Evolutionary conservation across 2,797 vertebrate genomes (phyloP).

Genomic region (Triplophysa yarkandensis): DNA sequence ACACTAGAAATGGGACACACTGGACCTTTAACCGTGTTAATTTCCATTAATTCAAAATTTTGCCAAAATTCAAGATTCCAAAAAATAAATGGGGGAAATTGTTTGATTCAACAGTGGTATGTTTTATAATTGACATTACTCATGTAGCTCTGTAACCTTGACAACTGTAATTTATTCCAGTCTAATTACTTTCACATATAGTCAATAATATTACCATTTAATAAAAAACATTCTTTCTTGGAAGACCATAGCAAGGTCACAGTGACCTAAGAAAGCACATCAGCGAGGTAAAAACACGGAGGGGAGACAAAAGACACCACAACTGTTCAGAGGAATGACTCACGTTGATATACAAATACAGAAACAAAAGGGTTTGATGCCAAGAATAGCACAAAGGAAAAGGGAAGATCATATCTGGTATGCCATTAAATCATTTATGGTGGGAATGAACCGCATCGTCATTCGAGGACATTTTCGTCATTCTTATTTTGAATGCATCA

Average conservation of each 20-base stretch:
- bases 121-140: too few species aligned
- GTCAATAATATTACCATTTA: neutral
- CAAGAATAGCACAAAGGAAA: conserved; percentile 22
- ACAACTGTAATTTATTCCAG: too few species aligned
- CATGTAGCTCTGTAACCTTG: too few species aligned
- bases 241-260: conserved; percentile 47
- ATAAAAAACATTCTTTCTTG: conserved; percentile 9
- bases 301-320: conserved; percentile 3
- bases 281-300: neutral
- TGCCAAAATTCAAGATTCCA: too few species aligned
- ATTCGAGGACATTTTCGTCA: conserved; percentile 31
- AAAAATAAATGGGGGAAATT: too few species aligned
- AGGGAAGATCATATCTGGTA: conserved; percentile 16
- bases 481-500: neutral
- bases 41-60: too few species aligned
- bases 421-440: conserved; percentile 1
- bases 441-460: conserved; percentile 2
- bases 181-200: neutral
- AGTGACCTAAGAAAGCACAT: conserved; percentile 38
- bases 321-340: conserved; percentile 4
- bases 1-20: too few species aligned
- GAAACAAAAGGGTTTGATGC: neutral
- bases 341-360: neutral
- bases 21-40: too few species aligned
- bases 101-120: too few species aligned